Evolutionary conservation across 2,797 vertebrate species (phyloP).

Genomic region (Alectoris magna): DNA sequence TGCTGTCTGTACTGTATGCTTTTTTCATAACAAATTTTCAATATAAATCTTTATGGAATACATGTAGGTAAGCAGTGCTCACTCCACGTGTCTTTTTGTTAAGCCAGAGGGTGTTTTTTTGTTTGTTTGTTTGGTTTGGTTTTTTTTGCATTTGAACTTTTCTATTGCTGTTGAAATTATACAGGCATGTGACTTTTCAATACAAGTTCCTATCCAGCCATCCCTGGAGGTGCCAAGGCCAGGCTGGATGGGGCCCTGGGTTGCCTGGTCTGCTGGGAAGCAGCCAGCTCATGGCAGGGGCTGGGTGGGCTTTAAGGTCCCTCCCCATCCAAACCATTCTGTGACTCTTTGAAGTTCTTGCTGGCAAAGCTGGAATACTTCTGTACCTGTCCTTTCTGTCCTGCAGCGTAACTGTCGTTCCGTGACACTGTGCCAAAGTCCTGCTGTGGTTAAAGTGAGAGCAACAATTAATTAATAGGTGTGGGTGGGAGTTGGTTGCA

Average conservation of each 20-base stretch:
- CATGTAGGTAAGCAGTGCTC: rapidly evolving
- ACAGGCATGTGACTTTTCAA: background rate
- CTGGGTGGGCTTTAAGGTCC: background rate
- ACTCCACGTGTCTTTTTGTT: background rate
- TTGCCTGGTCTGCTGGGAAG: too few species aligned
- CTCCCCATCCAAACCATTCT: background rate
- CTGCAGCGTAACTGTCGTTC: background rate
- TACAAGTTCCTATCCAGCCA: background rate
- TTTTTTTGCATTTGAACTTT: background rate
- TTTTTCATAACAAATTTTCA: background rate
- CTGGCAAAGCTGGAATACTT: background rate
- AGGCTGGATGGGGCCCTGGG: background rate
- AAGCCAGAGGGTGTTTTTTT: background rate
- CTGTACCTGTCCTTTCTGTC: background rate
- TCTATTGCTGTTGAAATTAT: background rate
- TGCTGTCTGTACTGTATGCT: background rate
- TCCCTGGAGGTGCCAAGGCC: background rate
- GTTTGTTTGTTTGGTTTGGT: too few species aligned
- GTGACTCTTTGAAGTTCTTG: background rate
- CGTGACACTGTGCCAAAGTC: background rate
- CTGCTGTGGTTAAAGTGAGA: background rate
- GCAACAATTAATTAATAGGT: background rate
- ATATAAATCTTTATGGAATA: background rate
- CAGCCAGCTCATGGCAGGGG: background rate
- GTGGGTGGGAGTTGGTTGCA: background rate